phyloP scores from a whole-genome alignment of 2,888 invertebrate species.

The Auanema sp. region DNA sequence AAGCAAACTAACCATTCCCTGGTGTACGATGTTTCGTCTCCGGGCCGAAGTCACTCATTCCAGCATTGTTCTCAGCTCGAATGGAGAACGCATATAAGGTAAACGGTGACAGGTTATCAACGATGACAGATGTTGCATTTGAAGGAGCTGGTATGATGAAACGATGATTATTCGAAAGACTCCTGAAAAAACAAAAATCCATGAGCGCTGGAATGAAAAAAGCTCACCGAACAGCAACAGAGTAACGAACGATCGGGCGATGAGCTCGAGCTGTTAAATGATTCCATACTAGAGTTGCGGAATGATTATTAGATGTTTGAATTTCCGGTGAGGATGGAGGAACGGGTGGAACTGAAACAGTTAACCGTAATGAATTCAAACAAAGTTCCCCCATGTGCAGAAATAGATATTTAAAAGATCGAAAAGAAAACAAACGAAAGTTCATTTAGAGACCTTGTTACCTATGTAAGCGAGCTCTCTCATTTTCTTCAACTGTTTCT shows the following conservation, averaged over 20 bases:
- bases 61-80: conserved; percentile 59
- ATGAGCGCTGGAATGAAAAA: not conserved
- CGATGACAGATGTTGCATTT: conserved; percentile 50
- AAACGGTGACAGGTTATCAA: conserved; percentile 43
- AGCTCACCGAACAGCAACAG: conserved; percentile 20
- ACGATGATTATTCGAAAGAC: conserved; percentile 19
- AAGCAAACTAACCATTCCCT: conserved; percentile 37
- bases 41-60: conserved; percentile 56
- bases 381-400: too few relatives aligned
- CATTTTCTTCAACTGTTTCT: too few relatives aligned
- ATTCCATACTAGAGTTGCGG: conserved; percentile 56
- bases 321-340: conserved; percentile 58
- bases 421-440: too few relatives aligned
- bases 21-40: conserved; percentile 52
- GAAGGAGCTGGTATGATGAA: conserved; percentile 50
- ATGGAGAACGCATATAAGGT: conserved; percentile 48
- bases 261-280: conserved; percentile 52
- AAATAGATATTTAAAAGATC: too few relatives aligned
- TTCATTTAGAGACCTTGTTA: too few relatives aligned
- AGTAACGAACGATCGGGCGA: conserved; percentile 32
- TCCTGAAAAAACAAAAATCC: conserved; percentile 7
- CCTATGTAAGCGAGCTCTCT: too few relatives aligned
- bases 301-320: conserved; percentile 46
- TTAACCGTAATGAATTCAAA: too few relatives aligned
- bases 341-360: conserved; percentile 54